Base-by-base conservation (phyloP, 2,113 vertebrate genomes). In the Agelaius phoeniceus region DNA sequence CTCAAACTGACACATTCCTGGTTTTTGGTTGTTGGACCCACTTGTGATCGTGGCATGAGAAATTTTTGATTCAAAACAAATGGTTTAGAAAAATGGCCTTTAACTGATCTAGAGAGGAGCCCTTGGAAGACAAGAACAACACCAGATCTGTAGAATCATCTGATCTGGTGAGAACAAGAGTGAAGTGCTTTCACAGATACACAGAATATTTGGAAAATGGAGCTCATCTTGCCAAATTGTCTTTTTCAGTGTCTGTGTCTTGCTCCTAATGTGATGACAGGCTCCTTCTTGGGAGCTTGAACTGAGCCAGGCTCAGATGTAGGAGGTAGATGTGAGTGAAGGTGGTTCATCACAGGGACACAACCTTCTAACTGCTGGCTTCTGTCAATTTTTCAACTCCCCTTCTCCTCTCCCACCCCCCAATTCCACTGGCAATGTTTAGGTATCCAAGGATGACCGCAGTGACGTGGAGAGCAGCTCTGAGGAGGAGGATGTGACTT, bases 381-480 rank as follows among this genome's bases (percentile, higher is more conserved):
- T 63, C 57, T 93, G 57, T 58, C 57, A 2, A 7, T 30, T 61
- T 86, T 21, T 35, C 67, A 78, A 74, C 66, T 93, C 57, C 62
- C 80, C 43, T 62, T 28, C 30, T 83, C 49, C 71, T 72, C 81
- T 73, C 39, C 54, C 58, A 3, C 51, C 58, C 4, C 93, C 59
- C 61, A 43, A 65, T 30, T 2, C 13, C 55, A 5, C 1, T 35
- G 80, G 82, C 46, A 22, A 37, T 3, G 20, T 51, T 54, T 37
- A 99, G 99, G 99, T 99, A 8, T 98, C 98, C 28, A 99, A 99
- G 79, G 99, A 99, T 59, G 99, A 99, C 54, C 99, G 99, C 95
- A 99, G 99, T 4, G 99, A 99, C 30, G 98, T 99, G 13, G 99
- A 99, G 96, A 99, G 98, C 98, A 99, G 99, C 97, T 99, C 99